Evolutionary conservation across 2,888 invertebrate genomes (phyloP), one percentile per base, ranked within the genome.

Genomic region (Chromoteleia sp.): DNA sequence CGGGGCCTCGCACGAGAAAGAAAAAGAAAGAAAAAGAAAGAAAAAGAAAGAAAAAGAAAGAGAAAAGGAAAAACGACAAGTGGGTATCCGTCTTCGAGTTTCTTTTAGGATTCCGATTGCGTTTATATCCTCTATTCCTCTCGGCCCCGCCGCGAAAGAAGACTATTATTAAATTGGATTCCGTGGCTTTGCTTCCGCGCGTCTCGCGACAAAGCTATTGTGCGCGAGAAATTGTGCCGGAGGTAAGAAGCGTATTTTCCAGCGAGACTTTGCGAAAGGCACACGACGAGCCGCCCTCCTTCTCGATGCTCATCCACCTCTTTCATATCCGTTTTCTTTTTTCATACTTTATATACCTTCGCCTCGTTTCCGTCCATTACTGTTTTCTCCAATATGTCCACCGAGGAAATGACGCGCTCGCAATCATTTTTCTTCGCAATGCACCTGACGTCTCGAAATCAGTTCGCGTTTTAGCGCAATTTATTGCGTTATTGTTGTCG

Each of bases 81-180:
- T 79, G 54, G 67, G 71, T 70, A 71, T 75, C 52, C 70, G 63
- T 76, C 70, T 65, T 74, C 61, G 54, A 73, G 74, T 81, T 78
- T 73, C 81, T 74, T 67, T 81, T 41, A 61, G 50, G 76, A 74
- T 79, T 85, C 86, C 85, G 85, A 87, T 87, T 85, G 85, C 84
- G 82, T 84, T 87, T 85, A 86, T 85, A 86, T 71, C 83, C 73
- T 76, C 75, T 33, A 52, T 67, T 68, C 59, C 59, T 58, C 67
- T 63, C 43, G 41, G 48, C 59, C 59, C 58, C 74, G 59, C 52
- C 56, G 61, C 67, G 65, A 84, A 84, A 84, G 83, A 83, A 86
- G 86, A 85, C 86, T 86, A 86, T 87, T 87, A 88, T 88, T 88
- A 88, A 88, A 88, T 88, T 88, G 88, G 78, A 87, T 86, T 86